Evolutionary conservation across 1,140 invertebrate genomes (phyloP).

Genomic region (Scaptomyza montana): DNA sequence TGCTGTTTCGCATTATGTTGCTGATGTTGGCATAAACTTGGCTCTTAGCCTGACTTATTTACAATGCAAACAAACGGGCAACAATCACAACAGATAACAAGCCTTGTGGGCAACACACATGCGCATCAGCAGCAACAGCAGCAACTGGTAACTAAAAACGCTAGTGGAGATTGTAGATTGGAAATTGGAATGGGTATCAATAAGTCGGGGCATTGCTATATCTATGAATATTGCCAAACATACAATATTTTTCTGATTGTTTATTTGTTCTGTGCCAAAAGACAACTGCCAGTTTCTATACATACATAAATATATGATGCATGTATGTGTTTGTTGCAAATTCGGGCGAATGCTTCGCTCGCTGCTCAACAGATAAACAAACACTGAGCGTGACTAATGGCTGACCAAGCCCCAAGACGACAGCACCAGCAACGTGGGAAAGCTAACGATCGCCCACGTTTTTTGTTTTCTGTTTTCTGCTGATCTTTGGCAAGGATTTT

Average conservation of each 20-base stretch:
- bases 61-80: slow-evolving; percentile 38
- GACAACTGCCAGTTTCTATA: slow-evolving; percentile 15
- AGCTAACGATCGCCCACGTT: slow-evolving; percentile 41
- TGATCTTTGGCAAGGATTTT: slow-evolving; percentile 43
- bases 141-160: slow-evolving; percentile 14
- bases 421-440: slow-evolving; percentile 39
- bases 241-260: slow-evolving; percentile 32
- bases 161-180: background rate
- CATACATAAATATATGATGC: too few relatives aligned
- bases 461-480: background rate
- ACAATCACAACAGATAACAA: slow-evolving; percentile 10
- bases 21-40: slow-evolving; percentile 41
- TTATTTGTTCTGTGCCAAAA: slow-evolving; percentile 43
- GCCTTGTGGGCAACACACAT: slow-evolving; percentile 27
- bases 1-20: slow-evolving; percentile 46
- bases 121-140: slow-evolving; percentile 16
- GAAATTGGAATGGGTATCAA: slow-evolving; percentile 8
- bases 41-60: slow-evolving; percentile 40
- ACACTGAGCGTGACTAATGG: slow-evolving; percentile 44
- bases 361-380: slow-evolving; percentile 38
- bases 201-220: slow-evolving; percentile 1
- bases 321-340: slow-evolving; percentile 4
- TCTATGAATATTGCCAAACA: slow-evolving; percentile 29
- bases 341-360: slow-evolving; percentile 16
- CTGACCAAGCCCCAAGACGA: slow-evolving; percentile 46